Evolutionary conservation across 2,113 vertebrate species (phyloP).

Genomic region (Rhea americana): DNA sequence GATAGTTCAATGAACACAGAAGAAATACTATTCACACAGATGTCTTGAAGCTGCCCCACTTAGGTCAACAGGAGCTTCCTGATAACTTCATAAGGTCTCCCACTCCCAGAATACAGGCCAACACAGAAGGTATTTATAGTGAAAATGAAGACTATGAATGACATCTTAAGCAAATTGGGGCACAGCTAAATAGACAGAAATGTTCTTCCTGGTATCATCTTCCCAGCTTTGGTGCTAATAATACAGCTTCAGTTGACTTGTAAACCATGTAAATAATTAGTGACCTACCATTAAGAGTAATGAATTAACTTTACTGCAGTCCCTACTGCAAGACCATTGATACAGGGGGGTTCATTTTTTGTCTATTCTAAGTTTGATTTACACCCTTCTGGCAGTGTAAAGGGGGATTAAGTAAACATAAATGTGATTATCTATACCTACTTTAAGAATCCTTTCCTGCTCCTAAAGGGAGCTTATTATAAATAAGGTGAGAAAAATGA

Average conservation of each 20-base stretch:
- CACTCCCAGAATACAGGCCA: background rate
- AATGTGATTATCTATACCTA: constrained; percentile 52
- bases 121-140: rapidly evolving
- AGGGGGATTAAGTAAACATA: constrained; percentile 59
- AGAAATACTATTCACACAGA: background rate
- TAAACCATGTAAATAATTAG: constrained; percentile 48
- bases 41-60: background rate
- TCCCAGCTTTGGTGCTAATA: background rate
- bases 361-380: constrained; percentile 31
- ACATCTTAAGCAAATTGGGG: background rate
- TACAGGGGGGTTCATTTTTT: background rate
- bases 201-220: background rate
- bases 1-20: background rate
- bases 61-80: rapidly evolving
- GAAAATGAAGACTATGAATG: background rate
- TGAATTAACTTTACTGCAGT: constrained; percentile 6
- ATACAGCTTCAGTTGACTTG: background rate
- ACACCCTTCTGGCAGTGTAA: constrained; percentile 5
- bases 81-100: background rate
- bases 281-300: constrained; percentile 27
- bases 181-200: background rate
- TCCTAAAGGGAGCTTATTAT: constrained; percentile 50
- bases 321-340: background rate
- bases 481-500: constrained; percentile 62
- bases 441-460: constrained; percentile 48